phyloP scores from a whole-genome alignment of 1,140 invertebrate species.

The Nasonia longicornis region DNA sequence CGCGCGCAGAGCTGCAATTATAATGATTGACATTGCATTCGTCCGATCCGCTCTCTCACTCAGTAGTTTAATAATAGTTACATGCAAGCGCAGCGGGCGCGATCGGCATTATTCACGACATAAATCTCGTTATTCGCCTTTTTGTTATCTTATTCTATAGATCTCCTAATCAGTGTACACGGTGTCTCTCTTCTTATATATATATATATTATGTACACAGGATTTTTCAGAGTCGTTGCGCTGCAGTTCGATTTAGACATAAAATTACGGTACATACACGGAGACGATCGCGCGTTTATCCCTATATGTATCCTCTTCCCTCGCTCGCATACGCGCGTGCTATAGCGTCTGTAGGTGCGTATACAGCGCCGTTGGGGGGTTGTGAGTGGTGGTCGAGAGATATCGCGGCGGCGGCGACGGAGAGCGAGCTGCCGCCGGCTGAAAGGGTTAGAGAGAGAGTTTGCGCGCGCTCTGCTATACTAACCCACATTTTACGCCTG shows the following conservation, averaged over 20 bases:
- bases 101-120: not conserved
- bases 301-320: not conserved
- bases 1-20: conserved; percentile 33
- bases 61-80: not conserved
- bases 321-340: not conserved
- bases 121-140: not conserved
- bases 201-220: no score
- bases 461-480: not conserved
- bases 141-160: not conserved
- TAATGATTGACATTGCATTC: conserved; percentile 1
- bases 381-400: not conserved
- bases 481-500: conserved; percentile 12
- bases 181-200: no score
- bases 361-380: no score
- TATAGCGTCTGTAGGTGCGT: not conserved
- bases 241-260: no score
- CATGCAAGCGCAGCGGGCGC: not conserved
- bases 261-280: no score
- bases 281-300: no score
- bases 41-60: not conserved
- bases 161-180: not conserved
- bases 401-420: not conserved
- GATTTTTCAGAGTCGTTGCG: no score
- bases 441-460: not conserved
- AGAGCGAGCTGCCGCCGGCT: not conserved